Conservation (phyloP, 2,888 invertebrate genomes). For the Resseliella maxima region DNA sequence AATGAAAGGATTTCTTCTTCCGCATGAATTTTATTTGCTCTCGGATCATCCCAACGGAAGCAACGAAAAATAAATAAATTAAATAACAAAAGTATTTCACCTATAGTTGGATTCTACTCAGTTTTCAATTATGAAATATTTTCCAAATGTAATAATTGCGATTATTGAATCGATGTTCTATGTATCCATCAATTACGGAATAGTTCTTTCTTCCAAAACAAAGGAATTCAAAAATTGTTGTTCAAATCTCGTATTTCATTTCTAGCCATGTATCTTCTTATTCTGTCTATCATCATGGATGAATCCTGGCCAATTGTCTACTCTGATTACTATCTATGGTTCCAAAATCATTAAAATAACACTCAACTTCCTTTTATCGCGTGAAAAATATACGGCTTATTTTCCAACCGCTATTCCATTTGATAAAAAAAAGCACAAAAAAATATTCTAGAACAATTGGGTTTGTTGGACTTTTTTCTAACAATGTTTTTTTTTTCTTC, state of each 20-base stretch:
- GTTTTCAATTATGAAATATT: too few relatives aligned
- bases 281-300: neutral
- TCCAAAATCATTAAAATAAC: neutral
- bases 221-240: neutral
- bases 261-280: neutral
- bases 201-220: too few relatives aligned
- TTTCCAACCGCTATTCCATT: neutral
- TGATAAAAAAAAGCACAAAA: too few relatives aligned
- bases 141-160: too few relatives aligned
- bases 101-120: too few relatives aligned
- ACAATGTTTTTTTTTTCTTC: neutral
- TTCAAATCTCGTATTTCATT: neutral
- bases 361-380: conserved; percentile 24
- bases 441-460: neutral
- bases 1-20: neutral
- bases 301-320: neutral
- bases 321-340: neutral
- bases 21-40: neutral
- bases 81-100: neutral
- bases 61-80: neutral
- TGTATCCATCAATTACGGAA: too few relatives aligned
- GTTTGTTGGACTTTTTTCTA: neutral
- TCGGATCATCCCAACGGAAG: neutral
- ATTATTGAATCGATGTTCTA: too few relatives aligned
- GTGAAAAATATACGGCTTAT: conserved; percentile 23